Evolutionary conservation across 2,888 invertebrate genomes (phyloP).

Genomic region (Thera britannica): DNA sequence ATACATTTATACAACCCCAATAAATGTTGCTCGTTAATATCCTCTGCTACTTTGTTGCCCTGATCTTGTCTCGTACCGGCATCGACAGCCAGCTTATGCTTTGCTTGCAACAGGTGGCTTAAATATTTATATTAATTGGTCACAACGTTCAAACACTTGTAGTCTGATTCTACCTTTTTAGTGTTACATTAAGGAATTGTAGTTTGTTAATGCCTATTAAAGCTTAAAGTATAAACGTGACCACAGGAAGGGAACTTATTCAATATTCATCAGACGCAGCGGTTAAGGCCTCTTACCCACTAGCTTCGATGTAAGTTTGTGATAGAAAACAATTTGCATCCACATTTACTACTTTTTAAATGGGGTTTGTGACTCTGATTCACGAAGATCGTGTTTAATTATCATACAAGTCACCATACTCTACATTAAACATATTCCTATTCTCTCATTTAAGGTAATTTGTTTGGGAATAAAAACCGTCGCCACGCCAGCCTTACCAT

Average conservation of each 20-base stretch:
- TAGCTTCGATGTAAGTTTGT: constrained; percentile 48
- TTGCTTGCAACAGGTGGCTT: background rate
- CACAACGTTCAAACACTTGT: background rate
- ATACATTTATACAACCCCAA: constrained; percentile 40
- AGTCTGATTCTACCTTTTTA: no score
- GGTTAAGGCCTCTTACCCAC: constrained; percentile 49
- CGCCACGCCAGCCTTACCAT: constrained; percentile 4
- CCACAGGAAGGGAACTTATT: constrained; percentile 48
- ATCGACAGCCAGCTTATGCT: constrained; percentile 13
- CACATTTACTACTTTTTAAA: constrained; percentile 47
- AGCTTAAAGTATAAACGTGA: constrained; percentile 32
- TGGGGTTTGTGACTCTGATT: constrained; percentile 38
- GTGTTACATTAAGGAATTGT: background rate
- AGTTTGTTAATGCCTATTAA: constrained; percentile 18
- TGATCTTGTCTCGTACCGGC: constrained; percentile 14
- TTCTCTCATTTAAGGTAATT: constrained; percentile 17
- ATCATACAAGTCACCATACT: constrained; percentile 33
- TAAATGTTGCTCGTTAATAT: constrained; percentile 44
- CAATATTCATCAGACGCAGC: constrained; percentile 43
- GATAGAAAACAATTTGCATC: constrained; percentile 52
- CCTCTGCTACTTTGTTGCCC: constrained; percentile 32
- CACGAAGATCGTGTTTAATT: constrained; percentile 33
- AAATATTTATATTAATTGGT: background rate
- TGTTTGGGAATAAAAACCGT: constrained; percentile 8
- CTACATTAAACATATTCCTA: constrained; percentile 24